Percentiles rank a stretch among this genome's conserved stretches.
These are phyloP conservation scores for Epinotia demarniana DNA, from an alignment of 2,888 invertebrate species.

Conservation along the genomic window DNA sequence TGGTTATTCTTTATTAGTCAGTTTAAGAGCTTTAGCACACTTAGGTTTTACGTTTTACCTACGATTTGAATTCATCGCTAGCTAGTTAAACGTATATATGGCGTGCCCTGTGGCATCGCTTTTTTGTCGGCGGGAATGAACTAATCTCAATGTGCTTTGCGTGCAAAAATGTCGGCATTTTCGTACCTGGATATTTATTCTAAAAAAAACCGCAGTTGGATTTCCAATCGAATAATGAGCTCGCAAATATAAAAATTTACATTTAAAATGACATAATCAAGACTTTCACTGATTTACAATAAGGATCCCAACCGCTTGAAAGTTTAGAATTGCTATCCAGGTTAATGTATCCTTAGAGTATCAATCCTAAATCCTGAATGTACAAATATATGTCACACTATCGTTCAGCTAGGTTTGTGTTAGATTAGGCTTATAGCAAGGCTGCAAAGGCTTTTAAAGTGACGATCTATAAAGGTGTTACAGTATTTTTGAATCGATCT, in stretches of 20 bases:
- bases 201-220: neutral
- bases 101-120: neutral
- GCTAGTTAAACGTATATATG: neutral
- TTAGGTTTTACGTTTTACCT: conserved; percentile 4
- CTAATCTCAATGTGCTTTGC: neutral
- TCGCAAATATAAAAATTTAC: too few relatives aligned
- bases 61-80: conserved; percentile 7
- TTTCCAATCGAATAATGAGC: neutral
- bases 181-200: conserved; percentile 6
- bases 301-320: neutral
- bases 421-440: conserved; percentile 65
- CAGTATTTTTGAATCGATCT: conserved; percentile 47
- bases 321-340: conserved; percentile 14
- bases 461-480: conserved; percentile 50
- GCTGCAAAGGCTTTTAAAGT: conserved; percentile 57
- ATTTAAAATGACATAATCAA: neutral
- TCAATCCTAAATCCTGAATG: conserved; percentile 80
- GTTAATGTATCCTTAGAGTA: conserved; percentile 46
- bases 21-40: conserved; percentile 60
- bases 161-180: neutral
- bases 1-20: conserved; percentile 69
- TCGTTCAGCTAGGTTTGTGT: conserved; percentile 66
- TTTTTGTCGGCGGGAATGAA: neutral
- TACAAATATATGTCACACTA: conserved; percentile 74
- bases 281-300: neutral